Percentiles rank a stretch among this genome's conserved stretches.
Evolutionary conservation across 2,113 vertebrate genomes (phyloP).

Genomic region (Atlantisia rogersi): DNA sequence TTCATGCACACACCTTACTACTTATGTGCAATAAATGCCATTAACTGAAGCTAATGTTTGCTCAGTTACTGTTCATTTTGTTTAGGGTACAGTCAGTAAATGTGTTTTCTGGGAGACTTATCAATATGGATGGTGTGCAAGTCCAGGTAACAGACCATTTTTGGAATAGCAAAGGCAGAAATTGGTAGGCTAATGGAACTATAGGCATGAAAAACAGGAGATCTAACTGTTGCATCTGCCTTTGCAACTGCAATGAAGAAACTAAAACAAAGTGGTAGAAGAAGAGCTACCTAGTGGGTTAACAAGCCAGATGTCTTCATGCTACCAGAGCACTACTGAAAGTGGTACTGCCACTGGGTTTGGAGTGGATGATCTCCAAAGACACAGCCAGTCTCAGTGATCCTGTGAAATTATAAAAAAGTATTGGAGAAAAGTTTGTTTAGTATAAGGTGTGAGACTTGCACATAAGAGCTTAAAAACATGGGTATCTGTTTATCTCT

Average conservation of each 20-base stretch:
- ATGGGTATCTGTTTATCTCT: too few species aligned
- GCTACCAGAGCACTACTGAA: neutral
- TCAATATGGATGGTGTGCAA: neutral
- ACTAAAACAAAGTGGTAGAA: neutral
- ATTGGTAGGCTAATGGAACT: neutral
- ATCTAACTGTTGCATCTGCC: neutral
- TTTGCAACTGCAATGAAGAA: neutral
- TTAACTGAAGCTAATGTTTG: neutral
- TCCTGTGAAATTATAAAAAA: neutral
- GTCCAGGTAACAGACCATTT: neutral
- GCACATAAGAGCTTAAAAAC: too few species aligned
- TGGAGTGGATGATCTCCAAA: neutral
- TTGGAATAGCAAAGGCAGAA: neutral
- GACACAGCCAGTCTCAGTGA: neutral
- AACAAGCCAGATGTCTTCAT: neutral
- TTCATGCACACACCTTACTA: neutral
- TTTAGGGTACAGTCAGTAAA: neutral
- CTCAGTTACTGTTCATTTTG: neutral
- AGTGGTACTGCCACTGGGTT: neutral
- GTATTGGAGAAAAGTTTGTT: neutral
- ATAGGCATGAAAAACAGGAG: neutral
- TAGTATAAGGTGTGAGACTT: neutral
- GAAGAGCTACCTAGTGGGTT: neutral
- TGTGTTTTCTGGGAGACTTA: neutral
- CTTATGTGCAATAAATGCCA: neutral